These are phyloP conservation scores for Salmo trutta DNA, from an alignment of 2,797 vertebrate genomes.

Conservation along the genomic window DNA sequence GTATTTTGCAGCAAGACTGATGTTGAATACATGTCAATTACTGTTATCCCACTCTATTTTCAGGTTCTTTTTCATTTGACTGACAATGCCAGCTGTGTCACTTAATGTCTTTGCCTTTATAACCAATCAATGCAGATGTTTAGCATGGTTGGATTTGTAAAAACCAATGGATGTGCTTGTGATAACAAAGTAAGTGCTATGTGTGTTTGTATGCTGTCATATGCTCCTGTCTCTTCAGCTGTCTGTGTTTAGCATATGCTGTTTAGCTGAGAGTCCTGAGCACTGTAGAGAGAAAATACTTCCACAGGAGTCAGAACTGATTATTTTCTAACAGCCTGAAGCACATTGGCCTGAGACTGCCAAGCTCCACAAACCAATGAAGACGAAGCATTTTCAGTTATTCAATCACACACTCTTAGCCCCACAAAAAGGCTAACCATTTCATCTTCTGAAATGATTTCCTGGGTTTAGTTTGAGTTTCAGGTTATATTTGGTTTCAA, in stretches of 20 bases:
- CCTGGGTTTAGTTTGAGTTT: neutral
- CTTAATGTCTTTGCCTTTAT: neutral
- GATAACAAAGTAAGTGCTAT: conserved; percentile 13
- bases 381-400: neutral
- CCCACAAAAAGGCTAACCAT: neutral
- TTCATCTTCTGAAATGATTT: neutral
- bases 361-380: neutral
- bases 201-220: neutral
- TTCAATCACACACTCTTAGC: neutral
- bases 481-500: neutral
- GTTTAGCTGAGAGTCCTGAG: conserved; percentile 20
- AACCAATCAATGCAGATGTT: neutral
- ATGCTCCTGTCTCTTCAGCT: neutral
- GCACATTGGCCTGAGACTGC: conserved; percentile 14
- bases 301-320: neutral
- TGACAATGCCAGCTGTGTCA: neutral
- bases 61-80: conserved; percentile 11
- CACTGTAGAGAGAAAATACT: conserved; percentile 10
- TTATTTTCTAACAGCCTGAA: conserved; percentile 14
- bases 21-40: conserved; percentile 72
- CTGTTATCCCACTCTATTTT: conserved; percentile 57
- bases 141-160: neutral
- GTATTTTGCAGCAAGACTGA: conserved; percentile 44
- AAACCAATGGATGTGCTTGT: conserved; percentile 15
- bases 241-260: too few relatives aligned